Percentiles rank a stretch among this genome's conserved stretches.
Evolutionary conservation across 2,888 invertebrate genomes (phyloP).

Genomic region (Syritta pipiens): DNA sequence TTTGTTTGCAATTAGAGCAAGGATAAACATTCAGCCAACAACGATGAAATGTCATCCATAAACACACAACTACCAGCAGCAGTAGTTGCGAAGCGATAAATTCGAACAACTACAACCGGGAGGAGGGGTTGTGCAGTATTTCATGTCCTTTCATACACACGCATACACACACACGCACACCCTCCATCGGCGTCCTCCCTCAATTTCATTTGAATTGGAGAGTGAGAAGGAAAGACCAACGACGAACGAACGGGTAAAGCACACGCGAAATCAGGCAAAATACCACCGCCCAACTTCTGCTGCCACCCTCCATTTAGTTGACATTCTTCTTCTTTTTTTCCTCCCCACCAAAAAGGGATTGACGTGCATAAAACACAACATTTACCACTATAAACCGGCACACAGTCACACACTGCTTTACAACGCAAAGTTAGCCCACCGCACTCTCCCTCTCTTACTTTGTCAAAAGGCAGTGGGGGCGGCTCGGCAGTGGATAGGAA

Average conservation of each 20-base stretch:
- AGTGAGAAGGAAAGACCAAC: neutral
- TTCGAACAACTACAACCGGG: constrained; percentile 39
- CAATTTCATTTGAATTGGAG: no score
- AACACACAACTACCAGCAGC: constrained; percentile 22
- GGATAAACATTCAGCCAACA: constrained; percentile 56
- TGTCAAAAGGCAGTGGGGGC: constrained; percentile 23
- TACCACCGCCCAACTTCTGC: neutral
- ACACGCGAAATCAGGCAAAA: constrained; percentile 61
- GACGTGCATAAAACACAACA: constrained; percentile 65
- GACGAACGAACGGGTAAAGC: constrained; percentile 50
- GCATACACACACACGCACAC: neutral
- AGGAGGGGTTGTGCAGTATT: neutral
- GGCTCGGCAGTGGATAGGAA: constrained; percentile 20
- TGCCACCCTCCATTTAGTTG: constrained; percentile 38
- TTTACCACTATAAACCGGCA: constrained; percentile 57
- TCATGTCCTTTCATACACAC: neutral
- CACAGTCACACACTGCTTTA: neutral
- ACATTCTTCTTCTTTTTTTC: constrained; percentile 29
- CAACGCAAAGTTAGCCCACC: neutral
- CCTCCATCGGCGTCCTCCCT: no score
- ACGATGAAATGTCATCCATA: constrained; percentile 56
- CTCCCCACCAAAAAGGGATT: constrained; percentile 45
- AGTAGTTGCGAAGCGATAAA: constrained; percentile 56
- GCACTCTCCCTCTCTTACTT: neutral
- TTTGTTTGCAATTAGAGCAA: constrained; percentile 62